These are phyloP conservation scores for Lepus timidus DNA, from an alignment of 2,113 vertebrate genomes.

Conservation along the genomic window DNA sequence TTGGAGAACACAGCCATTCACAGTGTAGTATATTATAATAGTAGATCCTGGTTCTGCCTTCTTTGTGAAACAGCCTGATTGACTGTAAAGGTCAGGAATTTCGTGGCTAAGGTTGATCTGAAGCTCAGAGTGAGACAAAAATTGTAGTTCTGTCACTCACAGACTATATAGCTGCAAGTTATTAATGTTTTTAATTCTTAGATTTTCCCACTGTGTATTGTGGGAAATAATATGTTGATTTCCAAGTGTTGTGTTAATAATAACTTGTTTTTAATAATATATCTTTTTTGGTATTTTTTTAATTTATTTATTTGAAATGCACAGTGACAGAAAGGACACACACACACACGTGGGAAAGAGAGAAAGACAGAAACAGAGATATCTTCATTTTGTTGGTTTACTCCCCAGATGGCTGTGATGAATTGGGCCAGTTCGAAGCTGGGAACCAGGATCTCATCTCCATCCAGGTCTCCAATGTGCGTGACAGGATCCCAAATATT, in stretches of 20 bases:
- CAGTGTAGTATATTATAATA: neutral
- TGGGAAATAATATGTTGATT: neutral
- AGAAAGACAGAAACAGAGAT: no score
- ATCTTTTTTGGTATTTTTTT: neutral
- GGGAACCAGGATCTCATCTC: no score
- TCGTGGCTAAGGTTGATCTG: neutral
- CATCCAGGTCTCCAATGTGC: no score
- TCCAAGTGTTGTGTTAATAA: neutral
- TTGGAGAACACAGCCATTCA: neutral
- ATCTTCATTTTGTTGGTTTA: no score
- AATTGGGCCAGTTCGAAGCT: no score
- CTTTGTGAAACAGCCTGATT: neutral
- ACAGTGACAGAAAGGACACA: no score
- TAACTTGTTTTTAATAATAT: neutral
- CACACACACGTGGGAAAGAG: no score
- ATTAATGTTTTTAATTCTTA: neutral
- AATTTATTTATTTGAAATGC: no score
- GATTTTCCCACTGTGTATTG: neutral
- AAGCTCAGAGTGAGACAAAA: neutral
- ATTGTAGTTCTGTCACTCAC: neutral
- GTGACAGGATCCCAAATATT: no score
- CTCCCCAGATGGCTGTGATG: no score
- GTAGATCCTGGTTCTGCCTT: neutral
- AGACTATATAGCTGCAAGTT: neutral
- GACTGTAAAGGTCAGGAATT: neutral